Conservation (phyloP, 1,140 invertebrate species). For the Tribolium madens region DNA sequence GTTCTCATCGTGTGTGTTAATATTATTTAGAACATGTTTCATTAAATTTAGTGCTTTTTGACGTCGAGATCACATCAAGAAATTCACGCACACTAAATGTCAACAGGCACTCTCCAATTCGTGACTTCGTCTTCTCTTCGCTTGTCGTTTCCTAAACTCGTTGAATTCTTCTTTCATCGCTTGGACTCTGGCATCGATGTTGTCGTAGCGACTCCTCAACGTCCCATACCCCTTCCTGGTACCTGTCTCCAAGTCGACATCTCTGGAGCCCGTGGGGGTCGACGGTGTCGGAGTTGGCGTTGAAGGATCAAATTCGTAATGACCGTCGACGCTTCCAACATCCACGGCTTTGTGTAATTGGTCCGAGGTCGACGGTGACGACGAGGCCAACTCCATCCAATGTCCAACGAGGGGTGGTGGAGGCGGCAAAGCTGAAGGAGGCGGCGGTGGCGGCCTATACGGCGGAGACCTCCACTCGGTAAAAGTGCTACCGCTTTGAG, state of each 20-base stretch:
- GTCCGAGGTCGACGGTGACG: constrained; percentile 69
- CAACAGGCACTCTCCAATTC: constrained; percentile 84
- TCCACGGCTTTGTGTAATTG: constrained; percentile 73
- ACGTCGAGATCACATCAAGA: constrained; percentile 55
- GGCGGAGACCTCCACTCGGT: constrained; percentile 82
- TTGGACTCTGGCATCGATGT: constrained; percentile 90
- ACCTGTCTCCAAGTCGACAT: constrained; percentile 67
- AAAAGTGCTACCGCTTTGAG: constrained; percentile 76
- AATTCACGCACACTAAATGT: constrained; percentile 56
- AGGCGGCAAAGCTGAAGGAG: constrained; percentile 56
- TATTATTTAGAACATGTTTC: constrained; percentile 65
- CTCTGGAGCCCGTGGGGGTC: constrained; percentile 75
- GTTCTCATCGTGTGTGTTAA: constrained; percentile 57
- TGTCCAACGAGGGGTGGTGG: constrained; percentile 70
- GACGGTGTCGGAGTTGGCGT: constrained; percentile 82
- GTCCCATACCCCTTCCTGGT: constrained; percentile 63
- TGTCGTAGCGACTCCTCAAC: constrained; percentile 74
- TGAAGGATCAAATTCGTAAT: constrained; percentile 92
- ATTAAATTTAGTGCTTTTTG: constrained; percentile 46
- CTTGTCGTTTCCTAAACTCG: constrained; percentile 89
- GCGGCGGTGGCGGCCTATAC: constrained; percentile 68
- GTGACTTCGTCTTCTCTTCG: constrained; percentile 74
- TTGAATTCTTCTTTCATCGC: constrained; percentile 97
- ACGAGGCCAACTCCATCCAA: constrained; percentile 72
- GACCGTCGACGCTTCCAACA: constrained; percentile 90